Evolutionary conservation across 2,888 invertebrate species (phyloP).

Genomic region (Zygogramma bicolorata): DNA sequence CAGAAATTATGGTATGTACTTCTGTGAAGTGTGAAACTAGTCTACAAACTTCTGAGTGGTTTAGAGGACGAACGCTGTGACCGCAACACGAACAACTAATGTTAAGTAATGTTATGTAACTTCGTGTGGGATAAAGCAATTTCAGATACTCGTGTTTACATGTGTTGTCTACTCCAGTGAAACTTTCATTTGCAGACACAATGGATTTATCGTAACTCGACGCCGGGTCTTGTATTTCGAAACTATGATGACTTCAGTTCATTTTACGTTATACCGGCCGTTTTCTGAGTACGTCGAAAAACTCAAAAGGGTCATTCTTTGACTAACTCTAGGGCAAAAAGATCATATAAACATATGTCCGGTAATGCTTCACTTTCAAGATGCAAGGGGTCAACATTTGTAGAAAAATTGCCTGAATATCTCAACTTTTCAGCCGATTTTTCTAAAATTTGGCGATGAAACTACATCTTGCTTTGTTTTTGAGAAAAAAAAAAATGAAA

Average conservation of each 20-base stretch:
- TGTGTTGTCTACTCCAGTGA: constrained; percentile 45
- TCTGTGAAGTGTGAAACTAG: constrained; percentile 24
- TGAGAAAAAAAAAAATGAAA: no score
- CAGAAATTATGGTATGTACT: background rate
- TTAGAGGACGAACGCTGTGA: constrained; percentile 39
- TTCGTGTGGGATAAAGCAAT: constrained; percentile 50
- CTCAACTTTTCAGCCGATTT: no score
- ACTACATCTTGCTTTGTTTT: no score
- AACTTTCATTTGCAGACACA: constrained; percentile 12
- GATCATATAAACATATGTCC: no score
- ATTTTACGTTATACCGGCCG: background rate
- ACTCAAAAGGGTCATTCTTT: no score
- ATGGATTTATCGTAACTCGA: background rate
- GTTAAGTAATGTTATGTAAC: constrained; percentile 36
- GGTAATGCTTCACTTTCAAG: no score
- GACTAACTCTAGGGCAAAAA: no score
- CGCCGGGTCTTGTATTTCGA: background rate
- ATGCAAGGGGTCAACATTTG: no score
- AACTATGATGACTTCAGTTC: background rate
- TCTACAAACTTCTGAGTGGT: constrained; percentile 39
- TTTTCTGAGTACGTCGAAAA: no score
- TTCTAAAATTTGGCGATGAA: no score
- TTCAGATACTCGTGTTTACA: constrained; percentile 57
- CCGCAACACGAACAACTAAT: constrained; percentile 43
- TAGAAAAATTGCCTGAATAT: no score